Evolutionary conservation across 2,888 invertebrate genomes (phyloP).

Genomic region (Capitulum mitella): DNA sequence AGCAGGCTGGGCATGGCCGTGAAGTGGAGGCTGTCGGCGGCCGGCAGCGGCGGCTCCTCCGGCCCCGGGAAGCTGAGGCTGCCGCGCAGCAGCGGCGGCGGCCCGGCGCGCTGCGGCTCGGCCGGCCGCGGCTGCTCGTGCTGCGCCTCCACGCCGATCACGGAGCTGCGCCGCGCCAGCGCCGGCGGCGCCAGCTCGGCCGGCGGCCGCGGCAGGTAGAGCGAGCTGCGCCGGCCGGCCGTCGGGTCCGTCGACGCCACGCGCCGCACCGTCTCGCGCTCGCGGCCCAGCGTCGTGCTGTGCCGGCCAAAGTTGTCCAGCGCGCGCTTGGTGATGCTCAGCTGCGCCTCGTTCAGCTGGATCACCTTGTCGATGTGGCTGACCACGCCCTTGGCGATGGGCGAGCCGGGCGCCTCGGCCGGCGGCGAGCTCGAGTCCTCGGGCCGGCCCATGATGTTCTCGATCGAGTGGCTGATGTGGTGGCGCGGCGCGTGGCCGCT

Average conservation of each 20-base stretch:
- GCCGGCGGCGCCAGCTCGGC: conserved; percentile 2
- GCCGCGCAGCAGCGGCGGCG: conserved; percentile 7
- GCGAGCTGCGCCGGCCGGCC: conserved; percentile 8
- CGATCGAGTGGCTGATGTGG: conserved; percentile 23
- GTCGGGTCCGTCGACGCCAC: background rate
- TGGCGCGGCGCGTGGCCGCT: background rate
- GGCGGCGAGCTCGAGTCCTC: background rate
- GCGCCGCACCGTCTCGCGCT: conserved; percentile 4
- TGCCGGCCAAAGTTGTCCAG: conserved; percentile 22
- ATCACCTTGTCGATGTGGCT: conserved; percentile 23
- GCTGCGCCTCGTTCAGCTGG: conserved; percentile 20
- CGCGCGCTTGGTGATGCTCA: conserved; percentile 18
- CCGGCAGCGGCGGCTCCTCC: background rate
- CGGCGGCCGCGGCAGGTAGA: conserved; percentile 7
- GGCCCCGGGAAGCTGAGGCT: background rate
- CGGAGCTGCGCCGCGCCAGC: conserved; percentile 19
- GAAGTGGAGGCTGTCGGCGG: background rate
- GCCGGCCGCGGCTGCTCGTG: conserved; percentile 1
- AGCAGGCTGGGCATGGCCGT: conserved; percentile 15
- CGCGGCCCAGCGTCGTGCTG: conserved; percentile 20
- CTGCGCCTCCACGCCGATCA: conserved; percentile 18
- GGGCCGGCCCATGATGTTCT: background rate
- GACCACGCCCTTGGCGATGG: conserved; percentile 12
- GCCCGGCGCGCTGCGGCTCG: background rate
- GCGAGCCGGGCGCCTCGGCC: background rate